Base-by-base conservation (phyloP, 2,113 vertebrate genomes). In the Laticauda laticaudata region DNA sequence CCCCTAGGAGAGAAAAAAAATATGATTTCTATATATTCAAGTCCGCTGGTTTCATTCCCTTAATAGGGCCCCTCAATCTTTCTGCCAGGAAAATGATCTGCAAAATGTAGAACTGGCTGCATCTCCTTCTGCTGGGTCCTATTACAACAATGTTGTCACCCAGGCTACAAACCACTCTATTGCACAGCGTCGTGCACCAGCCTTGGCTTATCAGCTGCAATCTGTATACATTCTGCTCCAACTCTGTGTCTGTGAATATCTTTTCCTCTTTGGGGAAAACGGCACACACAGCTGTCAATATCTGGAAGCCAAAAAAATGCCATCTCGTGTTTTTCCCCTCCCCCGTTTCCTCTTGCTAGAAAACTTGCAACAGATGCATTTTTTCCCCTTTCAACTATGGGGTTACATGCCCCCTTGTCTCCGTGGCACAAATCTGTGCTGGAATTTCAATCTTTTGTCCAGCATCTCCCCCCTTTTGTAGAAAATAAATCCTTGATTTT, bases 51-150 rank as follows among this genome's bases (percentile, higher is more conserved):
- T 90, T 93, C 10, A 54, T 93, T 97, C 97, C 98, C 97, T 96
- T 94, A 6, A 59, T 9, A 0, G 97, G 98, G 98, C 98, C 97
- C 97, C 96, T 95, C 92, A 97, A 96, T 95, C 97, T 96, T 95
- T 96, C 97, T 97, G 98, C 97, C 98, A 98, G 97, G 96, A 95
- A 95, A 93, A 92, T 93, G 94, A 64, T 93, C 94, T 94, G 94
- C 94, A 93, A 94, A 97, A 96, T 93, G 93, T 93, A 95, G 93
- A 88, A 39, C 93, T 11, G 11, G 93, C 93, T 93, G 0, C 55
- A 91, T 92, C 91, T 90, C 93, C 94, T 56, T 93, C 93, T 94
- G 86, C 86, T 57, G 39, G 93, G 89, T 92, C 96, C 90, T 94
- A 93, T 94, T 90, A 93, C 95, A 94, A 95, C 81, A 89, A 95